A percentile compares a stretch with the other conserved stretches of the same genome.
Conservation (phyloP, 2,797 vertebrate genomes). For the Bufotes viridis region DNA sequence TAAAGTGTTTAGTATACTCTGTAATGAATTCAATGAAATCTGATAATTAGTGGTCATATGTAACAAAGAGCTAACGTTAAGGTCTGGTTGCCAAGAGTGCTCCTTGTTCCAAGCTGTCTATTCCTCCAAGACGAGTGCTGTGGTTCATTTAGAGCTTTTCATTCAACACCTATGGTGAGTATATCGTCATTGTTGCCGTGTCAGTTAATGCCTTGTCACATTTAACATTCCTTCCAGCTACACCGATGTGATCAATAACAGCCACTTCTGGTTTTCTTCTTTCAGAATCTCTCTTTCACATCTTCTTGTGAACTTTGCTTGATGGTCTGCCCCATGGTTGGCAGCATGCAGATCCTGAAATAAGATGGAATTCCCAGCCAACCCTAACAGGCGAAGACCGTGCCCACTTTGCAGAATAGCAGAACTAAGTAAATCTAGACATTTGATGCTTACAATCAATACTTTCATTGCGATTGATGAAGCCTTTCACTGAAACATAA, state of each 20-base stretch:
- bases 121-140: conserved; percentile 39
- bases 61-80: conserved; percentile 37
- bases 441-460: neutral
- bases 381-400: neutral
- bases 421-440: neutral
- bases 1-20: conserved; percentile 25
- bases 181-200: conserved; percentile 45
- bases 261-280: conserved; percentile 49
- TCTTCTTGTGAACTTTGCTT: neutral
- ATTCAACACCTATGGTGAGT: conserved; percentile 41
- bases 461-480: neutral
- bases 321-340: neutral
- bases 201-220: conserved; percentile 58
- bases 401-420: neutral
- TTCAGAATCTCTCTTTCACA: neutral
- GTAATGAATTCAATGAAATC: conserved; percentile 41
- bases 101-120: conserved; percentile 31
- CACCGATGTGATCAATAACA: conserved; percentile 41
- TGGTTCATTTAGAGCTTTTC: conserved; percentile 46
- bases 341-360: neutral
- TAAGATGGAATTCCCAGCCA: neutral
- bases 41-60: conserved; percentile 39
- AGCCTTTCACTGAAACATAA: too few species aligned
- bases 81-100: conserved; percentile 20
- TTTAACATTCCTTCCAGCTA: conserved; percentile 54